Base-by-base conservation (phyloP, 2,113 vertebrate genomes). In the Chionomys nivalis region DNA sequence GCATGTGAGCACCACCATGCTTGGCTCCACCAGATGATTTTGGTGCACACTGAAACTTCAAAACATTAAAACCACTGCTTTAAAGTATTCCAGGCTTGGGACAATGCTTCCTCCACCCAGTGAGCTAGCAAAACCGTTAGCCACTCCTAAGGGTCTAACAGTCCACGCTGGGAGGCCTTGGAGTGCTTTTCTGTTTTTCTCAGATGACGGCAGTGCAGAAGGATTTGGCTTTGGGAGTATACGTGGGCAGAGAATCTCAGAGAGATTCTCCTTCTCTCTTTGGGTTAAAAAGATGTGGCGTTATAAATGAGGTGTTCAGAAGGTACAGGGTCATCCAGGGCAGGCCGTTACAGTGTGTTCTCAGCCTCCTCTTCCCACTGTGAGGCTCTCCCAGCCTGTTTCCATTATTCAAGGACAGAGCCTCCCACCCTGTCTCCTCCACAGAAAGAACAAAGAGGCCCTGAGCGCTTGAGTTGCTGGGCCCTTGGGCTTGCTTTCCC, bases 351-450 rank as follows among this genome's bases (percentile, higher is more conserved):
- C 96, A 89, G 0, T 44, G 70, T 91, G 91, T 95, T 83, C 96
- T 85, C 55, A 58, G 70, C 55, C 65, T 39, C 39, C 73, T 75
- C 89, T 82, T 1, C 19, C n/a, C 47, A n/a, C n/a, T 79, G 52
- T 21, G 36, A 13, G 13, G 44, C 17, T 75, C 23, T 58, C 19
- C 31, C 73, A 76, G 23, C 10, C 36, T 93, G 89, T 94, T 97
- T 94, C 75, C 87, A 96, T 96, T 96, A 94, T 92, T 49, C 55
- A 90, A 92, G 93, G 75, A 87, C 90, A 33, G 36, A 93, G 63
- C 78, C 70, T 97, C 89, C 94, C 78, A 79, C 82, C 28, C 26
- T 42, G 33, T 42, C 55, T 39, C 87, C 63, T 31, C 42, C 13
- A 24, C 47, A 61, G 73, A 91, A 89, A 79, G 87, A 95, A 91